Evolutionary conservation across 2,113 vertebrate species (phyloP), one percentile per base, ranked within the genome.

Genomic region (Desmodus rotundus): DNA sequence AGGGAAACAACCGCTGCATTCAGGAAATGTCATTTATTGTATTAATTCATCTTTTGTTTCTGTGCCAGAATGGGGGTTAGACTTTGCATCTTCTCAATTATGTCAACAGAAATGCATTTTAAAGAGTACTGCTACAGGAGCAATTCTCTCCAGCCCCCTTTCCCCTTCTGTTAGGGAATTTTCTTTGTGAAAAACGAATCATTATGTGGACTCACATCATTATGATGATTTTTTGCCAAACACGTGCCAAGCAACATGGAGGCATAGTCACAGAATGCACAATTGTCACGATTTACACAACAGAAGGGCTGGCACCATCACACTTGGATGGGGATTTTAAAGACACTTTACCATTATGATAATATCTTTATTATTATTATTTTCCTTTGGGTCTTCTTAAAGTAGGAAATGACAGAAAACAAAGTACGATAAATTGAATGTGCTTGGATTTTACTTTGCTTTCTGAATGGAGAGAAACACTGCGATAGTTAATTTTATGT

Each of bases 31-130:
- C 20, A 88, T 43, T 88, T 54, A 88, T 91, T 84, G 43, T n/a
- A 82, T 89, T 85, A 94, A 92, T 81, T 90, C 93, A 31, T 86
- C 67, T 82, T 92, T 33, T 17, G 28, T 67, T 96, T 92, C 58
- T 81, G n/a, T 77, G 31, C 28, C 90, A 88, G 68, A 83, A 45
- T 47, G 19, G 4, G 33, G 54, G 7, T 82, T 89, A 61, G 16
- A 83, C 43, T 77, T n/a, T 80, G 58, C 12, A 58, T 83, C 15
- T 70, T 45, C 67, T 56, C 47, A 28, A 10, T 22, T 19, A 0
- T 24, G 56, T 81, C 33, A 70, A 36, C 14, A 74, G 33, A 77
- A 77, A 38, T 24, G 31, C 7, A 26, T 82, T 95, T 70, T 76
- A 72, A 26, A 12, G n/a, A 65, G 6, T 56, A 56, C 33, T 47